A percentile compares a stretch with the other conserved stretches of the same genome.
These are phyloP conservation scores for Callorhinus ursinus DNA, from an alignment of 2,113 vertebrate species.

Conservation along the genomic window DNA sequence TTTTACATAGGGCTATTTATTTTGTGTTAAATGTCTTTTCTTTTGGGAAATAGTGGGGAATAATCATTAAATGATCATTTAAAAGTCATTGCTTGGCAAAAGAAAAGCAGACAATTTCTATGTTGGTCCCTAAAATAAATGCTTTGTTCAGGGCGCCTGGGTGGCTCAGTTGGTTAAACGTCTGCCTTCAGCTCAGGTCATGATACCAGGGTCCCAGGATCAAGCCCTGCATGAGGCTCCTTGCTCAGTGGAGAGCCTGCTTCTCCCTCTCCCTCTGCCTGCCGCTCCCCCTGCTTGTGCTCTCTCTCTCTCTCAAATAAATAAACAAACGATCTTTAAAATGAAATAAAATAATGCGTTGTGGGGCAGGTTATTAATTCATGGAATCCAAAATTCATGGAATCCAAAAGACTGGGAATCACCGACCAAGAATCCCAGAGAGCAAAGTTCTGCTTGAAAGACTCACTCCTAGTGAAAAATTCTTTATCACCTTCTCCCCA, in stretches of 20 bases:
- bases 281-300: too few species aligned
- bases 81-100: neutral
- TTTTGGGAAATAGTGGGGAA: neutral
- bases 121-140: neutral
- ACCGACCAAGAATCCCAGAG: neutral
- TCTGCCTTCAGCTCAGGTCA: too few species aligned
- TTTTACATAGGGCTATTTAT: neutral
- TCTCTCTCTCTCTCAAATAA: too few species aligned
- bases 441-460: neutral
- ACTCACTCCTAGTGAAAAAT: neutral
- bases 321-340: too few species aligned
- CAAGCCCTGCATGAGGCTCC: too few species aligned
- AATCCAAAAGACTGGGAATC: neutral
- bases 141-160: neutral
- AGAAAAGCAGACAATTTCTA: neutral
- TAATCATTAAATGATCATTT: neutral
- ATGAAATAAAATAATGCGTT: neutral
- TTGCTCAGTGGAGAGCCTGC: too few species aligned
- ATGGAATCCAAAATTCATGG: neutral
- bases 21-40: slow-evolving; percentile 5
- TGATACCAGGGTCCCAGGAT: too few species aligned
- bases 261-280: too few species aligned
- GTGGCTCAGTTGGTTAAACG: neutral
- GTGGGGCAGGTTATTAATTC: neutral
- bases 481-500: neutral